Conservation (phyloP, 2,888 invertebrate species). For the Philaethria dido region DNA sequence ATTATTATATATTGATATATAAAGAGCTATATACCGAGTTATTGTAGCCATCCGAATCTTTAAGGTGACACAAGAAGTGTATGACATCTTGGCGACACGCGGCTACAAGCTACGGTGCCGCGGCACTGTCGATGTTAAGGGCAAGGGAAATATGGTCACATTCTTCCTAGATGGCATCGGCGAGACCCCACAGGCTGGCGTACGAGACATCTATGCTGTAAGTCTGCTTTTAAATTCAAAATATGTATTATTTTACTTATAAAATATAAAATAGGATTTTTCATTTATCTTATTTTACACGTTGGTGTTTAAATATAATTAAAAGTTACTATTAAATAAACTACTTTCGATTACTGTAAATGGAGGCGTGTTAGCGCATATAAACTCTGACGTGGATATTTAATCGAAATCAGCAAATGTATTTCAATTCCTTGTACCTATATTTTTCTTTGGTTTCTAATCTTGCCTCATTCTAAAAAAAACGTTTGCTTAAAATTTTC, state of each 20-base stretch:
- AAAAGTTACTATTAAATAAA: too few species aligned
- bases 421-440: too few species aligned
- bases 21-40: slow-evolving; percentile 40
- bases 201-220: slow-evolving; percentile 62
- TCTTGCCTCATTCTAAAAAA: too few species aligned
- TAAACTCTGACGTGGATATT: background rate
- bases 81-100: slow-evolving; percentile 89
- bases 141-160: slow-evolving; percentile 97
- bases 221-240: slow-evolving; percentile 44
- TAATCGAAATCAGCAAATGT: background rate
- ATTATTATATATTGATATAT: background rate
- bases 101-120: slow-evolving; percentile 93
- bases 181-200: slow-evolving; percentile 48
- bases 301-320: too few species aligned
- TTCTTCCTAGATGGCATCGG: slow-evolving; percentile 88
- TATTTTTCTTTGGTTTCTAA: too few species aligned
- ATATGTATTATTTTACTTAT: too few species aligned
- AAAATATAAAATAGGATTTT: too few species aligned
- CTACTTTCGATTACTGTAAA: too few species aligned
- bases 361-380: too few species aligned
- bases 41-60: slow-evolving; percentile 38
- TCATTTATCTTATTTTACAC: too few species aligned
- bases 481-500: background rate
- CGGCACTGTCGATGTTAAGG: slow-evolving; percentile 95
- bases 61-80: slow-evolving; percentile 94